Conservation (phyloP, 1,140 invertebrate species). For the Notospermus geniculatus region DNA sequence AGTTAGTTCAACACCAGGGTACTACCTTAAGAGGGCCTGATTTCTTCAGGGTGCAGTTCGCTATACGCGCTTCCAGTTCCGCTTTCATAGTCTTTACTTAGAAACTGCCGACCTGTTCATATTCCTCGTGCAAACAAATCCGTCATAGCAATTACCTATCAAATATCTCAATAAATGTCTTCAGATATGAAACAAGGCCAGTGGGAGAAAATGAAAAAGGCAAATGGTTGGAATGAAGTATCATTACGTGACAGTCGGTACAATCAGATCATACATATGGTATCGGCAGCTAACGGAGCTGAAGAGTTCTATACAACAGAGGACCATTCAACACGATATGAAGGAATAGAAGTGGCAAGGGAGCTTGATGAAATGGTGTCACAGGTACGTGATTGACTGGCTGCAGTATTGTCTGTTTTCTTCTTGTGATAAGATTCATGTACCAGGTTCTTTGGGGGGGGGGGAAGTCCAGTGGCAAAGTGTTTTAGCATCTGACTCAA, state of each 20-base stretch:
- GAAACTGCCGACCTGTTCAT: no score
- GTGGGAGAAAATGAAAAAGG: conserved; percentile 87
- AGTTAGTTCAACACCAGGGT: no score
- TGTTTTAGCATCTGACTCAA: no score
- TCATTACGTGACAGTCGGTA: conserved; percentile 90
- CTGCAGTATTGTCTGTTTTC: no score
- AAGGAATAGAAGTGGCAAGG: conserved; percentile 81
- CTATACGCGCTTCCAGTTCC: no score
- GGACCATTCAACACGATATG: conserved; percentile 61
- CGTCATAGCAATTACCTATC: neutral
- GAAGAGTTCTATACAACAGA: conserved; percentile 95
- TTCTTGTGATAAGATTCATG: no score
- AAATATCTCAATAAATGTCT: conserved; percentile 7
- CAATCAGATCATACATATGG: conserved; percentile 57
- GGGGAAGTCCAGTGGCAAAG: no score
- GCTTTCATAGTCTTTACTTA: no score
- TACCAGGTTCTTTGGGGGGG: no score
- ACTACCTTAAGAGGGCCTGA: no score
- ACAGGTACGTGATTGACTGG: conserved; percentile 61
- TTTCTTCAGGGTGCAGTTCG: no score
- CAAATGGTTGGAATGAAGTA: conserved; percentile 88
- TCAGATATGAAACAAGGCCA: conserved; percentile 84
- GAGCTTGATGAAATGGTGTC: conserved; percentile 88
- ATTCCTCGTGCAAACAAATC: neutral
- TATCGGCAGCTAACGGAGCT: conserved; percentile 90